Percentiles rank a stretch among this genome's conserved stretches.
Evolutionary conservation across 30 jellyfish, hydroid and myxozoan genomes (phyloP).

Genomic region (Turritopsis rubra): DNA sequence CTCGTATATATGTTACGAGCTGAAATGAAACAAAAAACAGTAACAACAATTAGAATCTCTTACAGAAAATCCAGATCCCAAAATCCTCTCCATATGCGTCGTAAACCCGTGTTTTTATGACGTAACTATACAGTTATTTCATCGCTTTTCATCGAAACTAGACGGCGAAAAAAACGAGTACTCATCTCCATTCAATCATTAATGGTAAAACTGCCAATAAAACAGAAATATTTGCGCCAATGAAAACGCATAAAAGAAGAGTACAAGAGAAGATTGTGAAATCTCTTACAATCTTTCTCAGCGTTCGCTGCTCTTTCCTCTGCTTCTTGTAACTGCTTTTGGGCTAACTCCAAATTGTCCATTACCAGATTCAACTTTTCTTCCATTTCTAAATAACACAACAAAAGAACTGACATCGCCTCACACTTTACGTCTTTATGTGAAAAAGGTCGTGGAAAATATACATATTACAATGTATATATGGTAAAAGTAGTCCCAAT

Average conservation of each 20-base stretch:
- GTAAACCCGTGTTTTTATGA: neutral
- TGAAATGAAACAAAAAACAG: neutral
- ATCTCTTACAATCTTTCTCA: conserved; percentile 6
- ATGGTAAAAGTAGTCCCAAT: no score
- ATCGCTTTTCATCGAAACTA: no score
- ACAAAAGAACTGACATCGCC: neutral
- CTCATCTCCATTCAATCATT: no score
- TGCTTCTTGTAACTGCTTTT: conserved; percentile 10
- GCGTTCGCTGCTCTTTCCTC: conserved; percentile 1
- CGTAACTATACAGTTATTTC: no score
- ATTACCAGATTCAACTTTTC: conserved; percentile 11
- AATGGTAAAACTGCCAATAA: no score
- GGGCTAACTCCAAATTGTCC: conserved; percentile 23
- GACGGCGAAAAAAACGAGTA: no score
- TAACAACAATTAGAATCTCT: neutral
- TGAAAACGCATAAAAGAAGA: no score
- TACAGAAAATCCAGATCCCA: neutral
- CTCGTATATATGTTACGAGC: conserved; percentile 11
- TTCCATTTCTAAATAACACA: conserved; percentile 9
- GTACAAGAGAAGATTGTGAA: neutral
- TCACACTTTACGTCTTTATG: neutral
- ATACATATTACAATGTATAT: no score
- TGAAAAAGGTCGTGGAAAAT: neutral
- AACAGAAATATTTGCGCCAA: no score
- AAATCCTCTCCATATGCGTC: neutral